Conservation (phyloP, 2,113 vertebrate species). For the Trogon surrucura region DNA sequence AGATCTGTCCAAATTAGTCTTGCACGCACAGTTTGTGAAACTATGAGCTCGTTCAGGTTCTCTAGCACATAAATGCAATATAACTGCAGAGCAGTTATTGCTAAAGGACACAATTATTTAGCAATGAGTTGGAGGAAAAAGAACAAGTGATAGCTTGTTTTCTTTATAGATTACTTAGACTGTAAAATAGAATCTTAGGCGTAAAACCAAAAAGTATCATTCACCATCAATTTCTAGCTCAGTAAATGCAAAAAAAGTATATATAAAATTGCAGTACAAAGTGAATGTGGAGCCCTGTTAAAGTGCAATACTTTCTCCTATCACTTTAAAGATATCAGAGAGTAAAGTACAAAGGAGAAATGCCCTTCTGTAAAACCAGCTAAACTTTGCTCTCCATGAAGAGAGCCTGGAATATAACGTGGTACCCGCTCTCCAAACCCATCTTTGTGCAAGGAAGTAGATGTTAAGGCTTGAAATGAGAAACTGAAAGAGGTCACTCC, state of each 20-base stretch:
- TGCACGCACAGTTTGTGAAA: not conserved
- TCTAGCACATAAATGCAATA: not conserved
- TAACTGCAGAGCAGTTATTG: not conserved
- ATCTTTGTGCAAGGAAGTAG: constrained; percentile 62
- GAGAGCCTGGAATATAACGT: not conserved
- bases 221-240: not conserved
- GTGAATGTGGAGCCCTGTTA: not conserved
- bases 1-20: not conserved
- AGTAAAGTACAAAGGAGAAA: not conserved
- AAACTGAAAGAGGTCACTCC: constrained; percentile 71
- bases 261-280: not conserved
- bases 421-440: constrained; percentile 21
- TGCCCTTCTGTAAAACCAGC: not conserved
- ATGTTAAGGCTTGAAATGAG: constrained; percentile 71
- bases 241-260: not conserved
- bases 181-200: not conserved
- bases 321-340: constrained; percentile 10
- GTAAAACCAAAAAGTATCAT: not conserved
- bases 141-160: not conserved
- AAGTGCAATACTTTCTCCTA: not conserved
- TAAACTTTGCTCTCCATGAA: not conserved
- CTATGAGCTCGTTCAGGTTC: not conserved
- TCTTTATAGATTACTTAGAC: not conserved
- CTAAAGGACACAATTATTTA: not conserved
- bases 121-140: not conserved